Percentiles rank a stretch among this genome's conserved stretches.
phyloP scores from a whole-genome alignment of 2,797 vertebrate species.

The Podarcis siculus region DNA sequence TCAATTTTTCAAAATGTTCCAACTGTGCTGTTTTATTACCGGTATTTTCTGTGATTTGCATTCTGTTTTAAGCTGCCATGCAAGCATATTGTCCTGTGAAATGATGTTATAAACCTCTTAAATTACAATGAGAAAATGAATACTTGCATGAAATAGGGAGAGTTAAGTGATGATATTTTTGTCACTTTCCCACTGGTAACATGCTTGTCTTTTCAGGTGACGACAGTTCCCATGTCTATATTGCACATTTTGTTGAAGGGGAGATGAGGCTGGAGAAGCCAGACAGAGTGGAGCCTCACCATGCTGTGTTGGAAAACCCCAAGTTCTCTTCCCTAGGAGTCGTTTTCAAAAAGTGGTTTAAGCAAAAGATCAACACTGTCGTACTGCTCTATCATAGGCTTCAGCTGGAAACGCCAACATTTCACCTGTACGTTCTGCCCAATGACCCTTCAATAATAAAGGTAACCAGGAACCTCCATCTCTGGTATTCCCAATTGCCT shows the following conservation, averaged over 20 bases:
- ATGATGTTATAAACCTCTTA: no score
- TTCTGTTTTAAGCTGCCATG: no score
- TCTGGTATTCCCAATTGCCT: background rate
- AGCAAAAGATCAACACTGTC: background rate
- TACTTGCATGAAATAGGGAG: background rate
- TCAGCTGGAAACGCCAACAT: background rate
- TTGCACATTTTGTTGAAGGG: conserved; percentile 4
- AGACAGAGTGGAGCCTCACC: background rate
- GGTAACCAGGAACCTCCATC: background rate
- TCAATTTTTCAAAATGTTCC: no score
- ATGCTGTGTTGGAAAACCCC: background rate
- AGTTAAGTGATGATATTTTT: background rate
- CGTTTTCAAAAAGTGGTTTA: background rate
- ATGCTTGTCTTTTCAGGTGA: background rate
- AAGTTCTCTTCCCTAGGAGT: background rate
- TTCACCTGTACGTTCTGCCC: conserved; percentile 6
- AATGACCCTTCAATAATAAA: background rate
- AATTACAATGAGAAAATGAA: no score
- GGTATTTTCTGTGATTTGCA: no score
- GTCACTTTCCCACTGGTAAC: background rate
- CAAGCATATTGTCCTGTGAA: no score
- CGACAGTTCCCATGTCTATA: background rate
- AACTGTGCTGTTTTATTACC: no score
- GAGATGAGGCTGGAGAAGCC: background rate
- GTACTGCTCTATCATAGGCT: background rate